These are phyloP conservation scores for Choristoneura fumiferana DNA, from an alignment of 1,140 invertebrate genomes.

Conservation along the genomic window DNA sequence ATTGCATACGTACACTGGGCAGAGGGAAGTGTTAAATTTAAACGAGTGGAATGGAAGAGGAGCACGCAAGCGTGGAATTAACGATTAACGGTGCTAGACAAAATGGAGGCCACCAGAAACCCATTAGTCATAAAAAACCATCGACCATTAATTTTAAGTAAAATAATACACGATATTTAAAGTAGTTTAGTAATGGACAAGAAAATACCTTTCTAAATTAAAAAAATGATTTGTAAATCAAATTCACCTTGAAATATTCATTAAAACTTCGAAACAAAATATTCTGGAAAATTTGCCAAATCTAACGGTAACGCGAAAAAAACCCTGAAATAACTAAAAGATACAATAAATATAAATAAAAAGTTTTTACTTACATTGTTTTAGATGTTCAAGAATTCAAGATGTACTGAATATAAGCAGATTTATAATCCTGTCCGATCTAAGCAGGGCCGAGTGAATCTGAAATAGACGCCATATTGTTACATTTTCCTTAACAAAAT, in stretches of 20 bases:
- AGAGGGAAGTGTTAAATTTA: too few relatives aligned
- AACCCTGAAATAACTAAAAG: not conserved
- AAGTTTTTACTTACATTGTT: constrained; percentile 54
- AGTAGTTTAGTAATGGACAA: not conserved
- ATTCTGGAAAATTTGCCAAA: too few relatives aligned
- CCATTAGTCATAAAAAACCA: not conserved
- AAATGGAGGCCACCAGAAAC: not conserved
- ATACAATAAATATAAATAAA: not conserved
- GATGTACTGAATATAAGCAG: constrained; percentile 51
- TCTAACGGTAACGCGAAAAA: not conserved
- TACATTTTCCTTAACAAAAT: constrained; percentile 1
- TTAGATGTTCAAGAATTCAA: constrained; percentile 32
- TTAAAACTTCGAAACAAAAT: not conserved
- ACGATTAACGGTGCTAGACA: not conserved
- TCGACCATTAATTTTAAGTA: too few relatives aligned
- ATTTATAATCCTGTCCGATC: constrained; percentile 38
- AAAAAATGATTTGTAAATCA: not conserved
- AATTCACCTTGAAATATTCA: constrained; percentile 2
- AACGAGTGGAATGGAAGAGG: too few relatives aligned
- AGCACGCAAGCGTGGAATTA: constrained; percentile 14
- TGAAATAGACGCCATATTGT: constrained; percentile 18
- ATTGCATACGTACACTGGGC: too few relatives aligned
- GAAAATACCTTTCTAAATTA: not conserved
- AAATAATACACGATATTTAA: constrained; percentile 12
- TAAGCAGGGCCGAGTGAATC: constrained; percentile 58